These are phyloP conservation scores for Lethocerus indicus DNA, from an alignment of 1,140 invertebrate species.

Conservation along the genomic window DNA sequence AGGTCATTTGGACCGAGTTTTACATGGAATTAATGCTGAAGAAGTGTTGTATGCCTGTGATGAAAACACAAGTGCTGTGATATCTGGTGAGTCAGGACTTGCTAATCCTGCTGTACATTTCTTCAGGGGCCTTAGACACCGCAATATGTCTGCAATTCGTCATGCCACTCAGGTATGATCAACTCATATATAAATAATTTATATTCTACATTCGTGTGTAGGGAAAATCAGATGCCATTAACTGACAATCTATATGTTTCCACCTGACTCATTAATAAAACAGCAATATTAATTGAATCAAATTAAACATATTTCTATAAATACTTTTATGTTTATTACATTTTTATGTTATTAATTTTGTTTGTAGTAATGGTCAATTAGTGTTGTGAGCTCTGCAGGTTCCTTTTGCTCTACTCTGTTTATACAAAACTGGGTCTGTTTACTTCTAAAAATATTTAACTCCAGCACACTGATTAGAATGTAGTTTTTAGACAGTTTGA, in stretches of 20 bases:
- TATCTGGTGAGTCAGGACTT: constrained; percentile 50
- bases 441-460: too few relatives aligned
- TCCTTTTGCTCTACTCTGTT: too few relatives aligned
- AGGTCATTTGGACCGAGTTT: constrained; percentile 86
- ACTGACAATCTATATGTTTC: neutral
- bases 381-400: too few relatives aligned
- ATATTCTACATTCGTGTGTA: too few relatives aligned
- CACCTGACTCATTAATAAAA: neutral
- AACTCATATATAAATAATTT: too few relatives aligned
- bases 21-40: constrained; percentile 86
- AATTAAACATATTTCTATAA: neutral
- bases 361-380: neutral
- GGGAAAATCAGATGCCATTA: too few relatives aligned
- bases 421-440: too few relatives aligned
- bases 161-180: constrained; percentile 61
- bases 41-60: constrained; percentile 93
- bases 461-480: too few relatives aligned
- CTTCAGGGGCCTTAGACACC: constrained; percentile 73
- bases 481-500: too few relatives aligned
- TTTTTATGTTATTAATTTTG: neutral
- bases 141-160: constrained; percentile 86
- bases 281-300: neutral
- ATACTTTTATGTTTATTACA: neutral
- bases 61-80: constrained; percentile 52
- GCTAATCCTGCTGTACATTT: constrained; percentile 90